Evolutionary conservation across 2,113 vertebrate species (phyloP), one percentile per base, ranked within the genome.

Genomic region (Seriola rivoliana): DNA sequence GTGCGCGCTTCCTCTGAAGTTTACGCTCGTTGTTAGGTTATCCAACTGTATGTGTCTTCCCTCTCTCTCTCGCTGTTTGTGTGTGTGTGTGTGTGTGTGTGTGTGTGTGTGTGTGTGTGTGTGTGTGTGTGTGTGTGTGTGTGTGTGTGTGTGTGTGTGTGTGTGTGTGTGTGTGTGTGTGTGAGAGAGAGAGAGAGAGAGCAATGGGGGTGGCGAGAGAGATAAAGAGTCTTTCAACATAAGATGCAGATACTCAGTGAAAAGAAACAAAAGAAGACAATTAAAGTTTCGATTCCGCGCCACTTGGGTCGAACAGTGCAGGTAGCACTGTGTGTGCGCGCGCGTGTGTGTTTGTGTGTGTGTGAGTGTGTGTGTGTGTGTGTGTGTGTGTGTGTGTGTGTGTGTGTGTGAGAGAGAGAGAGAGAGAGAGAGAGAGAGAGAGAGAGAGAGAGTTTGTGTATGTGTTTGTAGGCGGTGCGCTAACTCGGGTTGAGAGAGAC

Each of bases 381-480:
- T 38, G 65, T 12, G 57, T 36, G 40, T 23, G 48, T 48, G 55
- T 50, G 57, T 46, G 59, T 60, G 46, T 19, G 55, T 44, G 67
- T 34, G 40, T 34, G 66, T 68, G 78, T 34, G 34, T 34, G 34
- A 34, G 34, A 34, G 34, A 5, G 34, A 5, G 34, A 5, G n/a
- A n/a, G n/a, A n/a, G n/a, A n/a, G n/a, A n/a, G n/a, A n/a, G 34
- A 6, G 34, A 88, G 73, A 64, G 73, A 72, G 77, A 77, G 71
- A 68, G 38, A 38, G 38, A 29, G 38, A 38, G 38, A 38, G 38
- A 38, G 38, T 7, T 38, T 10, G 40, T 42, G 40, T 42, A 11
- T 42, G 40, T 42, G 34, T 19, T 54, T 68, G 57, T 60, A 94
- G 95, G 95, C 93, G 94, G 95, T 94, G 94, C 92, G 94, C 92